Evolutionary conservation across 1,140 invertebrate genomes (phyloP).

Genomic region (Halotydeus destructor): DNA sequence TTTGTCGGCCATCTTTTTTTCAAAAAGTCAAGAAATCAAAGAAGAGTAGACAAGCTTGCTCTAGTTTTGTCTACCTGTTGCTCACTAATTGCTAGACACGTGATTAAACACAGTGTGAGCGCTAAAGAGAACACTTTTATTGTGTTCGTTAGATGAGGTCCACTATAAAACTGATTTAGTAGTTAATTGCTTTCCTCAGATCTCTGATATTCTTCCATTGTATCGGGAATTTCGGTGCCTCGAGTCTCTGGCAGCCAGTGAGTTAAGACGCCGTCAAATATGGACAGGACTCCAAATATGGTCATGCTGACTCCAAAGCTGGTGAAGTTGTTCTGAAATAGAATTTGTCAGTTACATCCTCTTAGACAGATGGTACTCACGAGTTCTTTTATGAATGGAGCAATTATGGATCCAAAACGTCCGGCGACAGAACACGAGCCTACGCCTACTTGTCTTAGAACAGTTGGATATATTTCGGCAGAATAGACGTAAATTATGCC

Average conservation of each 20-base stretch:
- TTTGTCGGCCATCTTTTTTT: too few species aligned
- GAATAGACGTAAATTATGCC: conserved; percentile 57
- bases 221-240: background rate
- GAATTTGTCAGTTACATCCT: conserved; percentile 27
- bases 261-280: background rate
- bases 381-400: conserved; percentile 30
- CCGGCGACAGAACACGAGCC: conserved; percentile 22
- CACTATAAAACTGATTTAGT: too few species aligned
- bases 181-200: too few species aligned
- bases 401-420: conserved; percentile 22
- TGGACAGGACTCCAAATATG: background rate
- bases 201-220: background rate
- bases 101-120: too few species aligned
- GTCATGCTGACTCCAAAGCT: too few species aligned
- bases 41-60: too few species aligned
- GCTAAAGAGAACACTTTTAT: too few species aligned
- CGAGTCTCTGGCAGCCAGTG: background rate
- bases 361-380: too few species aligned
- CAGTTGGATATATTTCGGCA: conserved; percentile 58
- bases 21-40: too few species aligned
- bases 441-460: conserved; percentile 22
- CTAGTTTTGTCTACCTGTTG: too few species aligned
- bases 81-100: too few species aligned
- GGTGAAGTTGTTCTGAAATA: background rate
- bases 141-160: too few species aligned